These are phyloP conservation scores for Seriola dumerili DNA, from an alignment of 2,113 vertebrate species.

Conservation along the genomic window DNA sequence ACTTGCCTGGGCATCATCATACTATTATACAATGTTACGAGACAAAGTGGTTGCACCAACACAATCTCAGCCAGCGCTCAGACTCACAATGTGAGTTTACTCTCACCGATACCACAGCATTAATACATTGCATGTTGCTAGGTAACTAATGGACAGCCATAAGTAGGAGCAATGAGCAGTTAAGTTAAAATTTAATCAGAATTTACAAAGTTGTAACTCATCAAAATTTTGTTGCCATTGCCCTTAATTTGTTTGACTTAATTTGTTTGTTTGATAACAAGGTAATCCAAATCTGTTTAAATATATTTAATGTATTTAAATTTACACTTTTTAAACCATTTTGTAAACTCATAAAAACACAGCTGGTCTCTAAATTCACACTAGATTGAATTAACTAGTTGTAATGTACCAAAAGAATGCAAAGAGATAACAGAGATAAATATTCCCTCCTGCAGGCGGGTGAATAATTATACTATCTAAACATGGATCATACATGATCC, in stretches of 20 bases:
- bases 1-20: conserved; percentile 62
- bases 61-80: conserved; percentile 9
- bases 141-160: conserved; percentile 73
- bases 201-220: neutral
- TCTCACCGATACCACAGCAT: conserved; percentile 35
- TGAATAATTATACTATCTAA: conserved; percentile 79
- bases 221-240: conserved; percentile 18
- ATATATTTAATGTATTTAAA: neutral
- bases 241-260: neutral
- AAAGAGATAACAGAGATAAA: conserved; percentile 35
- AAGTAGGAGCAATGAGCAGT: conserved; percentile 29
- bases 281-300: neutral
- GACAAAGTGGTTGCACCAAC: conserved; percentile 51
- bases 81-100: conserved; percentile 27
- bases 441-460: conserved; percentile 38
- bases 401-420: neutral
- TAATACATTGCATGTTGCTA: conserved; percentile 68
- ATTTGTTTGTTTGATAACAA: neutral
- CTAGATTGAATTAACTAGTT: neutral
- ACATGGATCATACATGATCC: conserved; percentile 77
- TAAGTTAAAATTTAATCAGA: conserved; percentile 23
- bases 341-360: neutral
- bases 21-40: conserved; percentile 32
- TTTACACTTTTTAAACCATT: neutral
- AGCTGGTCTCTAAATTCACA: neutral